phyloP scores from a whole-genome alignment of 2,113 vertebrate species.

The Lontra canadensis region DNA sequence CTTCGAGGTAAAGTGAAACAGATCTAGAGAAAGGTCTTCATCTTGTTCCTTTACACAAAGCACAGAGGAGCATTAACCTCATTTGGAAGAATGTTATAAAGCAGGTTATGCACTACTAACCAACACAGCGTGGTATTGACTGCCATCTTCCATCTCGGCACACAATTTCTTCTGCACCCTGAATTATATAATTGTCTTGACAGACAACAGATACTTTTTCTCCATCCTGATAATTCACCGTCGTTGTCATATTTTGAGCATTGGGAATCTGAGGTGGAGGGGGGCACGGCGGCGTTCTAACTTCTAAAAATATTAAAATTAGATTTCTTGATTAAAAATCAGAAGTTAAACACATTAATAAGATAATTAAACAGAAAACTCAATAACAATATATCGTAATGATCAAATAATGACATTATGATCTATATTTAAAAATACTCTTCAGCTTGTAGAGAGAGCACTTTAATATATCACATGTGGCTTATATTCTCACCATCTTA shows the following conservation, averaged over 20 bases:
- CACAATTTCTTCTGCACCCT: constrained; percentile 58
- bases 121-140: constrained; percentile 78
- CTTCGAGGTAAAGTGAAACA: not conserved
- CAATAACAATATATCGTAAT: not conserved
- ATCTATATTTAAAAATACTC: not conserved
- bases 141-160: constrained; percentile 81
- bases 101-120: constrained; percentile 68
- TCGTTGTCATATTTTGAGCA: constrained; percentile 4
- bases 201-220: constrained; percentile 78
- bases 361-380: not conserved
- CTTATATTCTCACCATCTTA: not conserved
- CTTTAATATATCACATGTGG: not conserved
- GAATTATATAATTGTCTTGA: constrained; percentile 36
- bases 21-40: not conserved
- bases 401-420: not conserved
- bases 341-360: not conserved
- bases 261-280: constrained; percentile 81
- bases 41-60: not conserved
- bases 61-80: no score
- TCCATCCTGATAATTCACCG: constrained; percentile 68
- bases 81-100: not conserved
- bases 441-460: not conserved
- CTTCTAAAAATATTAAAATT: constrained; percentile 47
- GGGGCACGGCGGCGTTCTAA: constrained; percentile 49
- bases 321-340: not conserved